A percentile compares a stretch with the other conserved stretches of the same genome.
Conservation (phyloP, 53 echinoderm and acorn worm species). For the Holothuria leucospilota region DNA sequence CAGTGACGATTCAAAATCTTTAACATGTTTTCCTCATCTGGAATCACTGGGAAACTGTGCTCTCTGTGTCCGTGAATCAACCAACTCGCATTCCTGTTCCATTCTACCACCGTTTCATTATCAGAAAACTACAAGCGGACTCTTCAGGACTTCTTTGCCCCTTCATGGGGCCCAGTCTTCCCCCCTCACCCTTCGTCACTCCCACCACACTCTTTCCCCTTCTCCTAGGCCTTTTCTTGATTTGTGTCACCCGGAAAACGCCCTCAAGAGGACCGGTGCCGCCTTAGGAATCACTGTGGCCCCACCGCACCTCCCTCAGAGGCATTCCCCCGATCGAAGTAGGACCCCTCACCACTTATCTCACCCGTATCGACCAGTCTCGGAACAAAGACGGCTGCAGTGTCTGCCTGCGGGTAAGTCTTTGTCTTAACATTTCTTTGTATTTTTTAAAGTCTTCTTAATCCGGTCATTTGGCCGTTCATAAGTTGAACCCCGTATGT, state of each 20-base stretch:
- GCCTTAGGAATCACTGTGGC: slow-evolving; percentile 27
- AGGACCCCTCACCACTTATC: slow-evolving; percentile 51
- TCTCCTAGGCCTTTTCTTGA: slow-evolving; percentile 36
- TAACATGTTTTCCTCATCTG: slow-evolving; percentile 73
- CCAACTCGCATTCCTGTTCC: slow-evolving; percentile 28
- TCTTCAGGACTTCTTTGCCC: slow-evolving; percentile 57
- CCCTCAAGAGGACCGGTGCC: slow-evolving; percentile 32
- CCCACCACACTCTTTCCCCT: slow-evolving; percentile 53
- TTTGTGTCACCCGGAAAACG: slow-evolving; percentile 39
- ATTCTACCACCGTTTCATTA: slow-evolving; percentile 41
- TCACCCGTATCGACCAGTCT: slow-evolving; percentile 65
- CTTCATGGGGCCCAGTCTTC: slow-evolving; percentile 58
- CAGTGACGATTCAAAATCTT: slow-evolving; percentile 68
- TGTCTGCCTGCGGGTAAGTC: slow-evolving; percentile 91
- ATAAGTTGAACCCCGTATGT: too few relatives aligned
- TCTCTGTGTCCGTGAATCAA: slow-evolving; percentile 78
- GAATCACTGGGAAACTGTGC: slow-evolving; percentile 79
- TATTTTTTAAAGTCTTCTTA: too few relatives aligned
- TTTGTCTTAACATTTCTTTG: background rate
- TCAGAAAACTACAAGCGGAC: slow-evolving; percentile 32
- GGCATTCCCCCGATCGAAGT: slow-evolving; percentile 39
- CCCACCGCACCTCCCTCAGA: slow-evolving; percentile 39
- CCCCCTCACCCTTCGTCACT: slow-evolving; percentile 61
- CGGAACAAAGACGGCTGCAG: slow-evolving; percentile 85
- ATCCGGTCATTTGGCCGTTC: too few relatives aligned